A percentile compares a stretch with the other conserved stretches of the same genome.
These are phyloP conservation scores for Apistogramma diplotaenia DNA, from an alignment of 2,113 vertebrate genomes.

Conservation along the genomic window DNA sequence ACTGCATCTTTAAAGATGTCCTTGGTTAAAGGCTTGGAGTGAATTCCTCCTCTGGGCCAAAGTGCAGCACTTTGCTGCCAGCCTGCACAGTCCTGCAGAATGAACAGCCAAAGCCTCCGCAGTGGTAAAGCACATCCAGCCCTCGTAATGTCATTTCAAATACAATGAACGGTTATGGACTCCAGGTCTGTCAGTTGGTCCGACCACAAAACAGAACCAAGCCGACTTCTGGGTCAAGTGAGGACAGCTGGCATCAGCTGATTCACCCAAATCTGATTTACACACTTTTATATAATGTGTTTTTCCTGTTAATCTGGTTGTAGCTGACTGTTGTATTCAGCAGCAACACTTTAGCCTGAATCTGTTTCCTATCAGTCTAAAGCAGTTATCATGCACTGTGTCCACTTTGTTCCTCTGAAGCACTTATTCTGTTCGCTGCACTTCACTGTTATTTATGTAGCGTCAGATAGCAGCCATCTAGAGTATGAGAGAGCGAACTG, in stretches of 20 bases:
- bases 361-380: not conserved
- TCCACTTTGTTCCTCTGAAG: not conserved
- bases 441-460: not conserved
- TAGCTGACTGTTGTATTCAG: constrained; percentile 17
- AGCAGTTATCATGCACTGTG: not conserved
- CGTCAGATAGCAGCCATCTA: not conserved
- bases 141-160: constrained; percentile 8
- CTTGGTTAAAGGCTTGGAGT: not conserved
- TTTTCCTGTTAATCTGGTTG: constrained; percentile 22
- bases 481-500: not conserved
- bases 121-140: constrained; percentile 11
- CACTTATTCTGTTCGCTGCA: not conserved
- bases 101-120: constrained; percentile 22
- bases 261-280: constrained; percentile 44
- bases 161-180: constrained; percentile 31
- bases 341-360: constrained; percentile 16
- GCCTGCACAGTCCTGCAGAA: constrained; percentile 19
- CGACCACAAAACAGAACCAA: constrained; percentile 18
- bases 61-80: not conserved
- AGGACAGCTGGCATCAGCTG: constrained; percentile 48
- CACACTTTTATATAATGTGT: constrained; percentile 25
- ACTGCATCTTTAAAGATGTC: too few relatives aligned
- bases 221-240: constrained; percentile 46
- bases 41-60: not conserved
- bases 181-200: constrained; percentile 34